Evolutionary conservation across 2,888 invertebrate species (phyloP).

Genomic region (Julus scanicus): DNA sequence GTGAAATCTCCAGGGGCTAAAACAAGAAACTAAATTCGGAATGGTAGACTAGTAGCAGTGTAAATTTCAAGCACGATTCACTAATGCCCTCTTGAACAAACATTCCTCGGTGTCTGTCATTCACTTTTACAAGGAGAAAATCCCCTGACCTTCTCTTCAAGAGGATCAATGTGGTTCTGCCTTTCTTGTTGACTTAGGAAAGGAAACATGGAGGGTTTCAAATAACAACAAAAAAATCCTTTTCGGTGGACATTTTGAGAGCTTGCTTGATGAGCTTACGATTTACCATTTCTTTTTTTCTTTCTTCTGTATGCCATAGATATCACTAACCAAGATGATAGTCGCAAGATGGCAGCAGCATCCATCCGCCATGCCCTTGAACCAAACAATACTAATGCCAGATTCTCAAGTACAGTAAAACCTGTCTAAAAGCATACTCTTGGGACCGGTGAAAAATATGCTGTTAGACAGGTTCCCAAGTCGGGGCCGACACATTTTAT

Average conservation of each 20-base stretch:
- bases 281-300: neutral
- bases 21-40: constrained; percentile 33
- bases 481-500: no score
- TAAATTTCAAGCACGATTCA: constrained; percentile 42
- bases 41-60: constrained; percentile 42
- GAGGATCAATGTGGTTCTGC: constrained; percentile 42
- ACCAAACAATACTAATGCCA: no score
- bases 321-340: neutral
- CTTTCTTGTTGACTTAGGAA: constrained; percentile 49
- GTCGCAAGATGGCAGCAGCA: neutral
- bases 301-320: neutral
- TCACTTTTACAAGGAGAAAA: constrained; percentile 26
- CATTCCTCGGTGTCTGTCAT: constrained; percentile 31
- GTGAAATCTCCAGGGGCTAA: constrained; percentile 30
- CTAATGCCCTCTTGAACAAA: constrained; percentile 39
- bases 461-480: no score
- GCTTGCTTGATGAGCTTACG: constrained; percentile 18
- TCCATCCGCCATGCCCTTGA: neutral
- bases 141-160: constrained; percentile 39
- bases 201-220: constrained; percentile 47
- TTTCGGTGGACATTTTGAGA: constrained; percentile 39
- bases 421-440: no score
- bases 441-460: no score
- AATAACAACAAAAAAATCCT: constrained; percentile 38
- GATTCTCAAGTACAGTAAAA: no score